Percentiles rank a stretch among this genome's conserved stretches.
These are phyloP conservation scores for Suricata suricatta DNA, from an alignment of 2,113 vertebrate genomes.

Conservation along the genomic window DNA sequence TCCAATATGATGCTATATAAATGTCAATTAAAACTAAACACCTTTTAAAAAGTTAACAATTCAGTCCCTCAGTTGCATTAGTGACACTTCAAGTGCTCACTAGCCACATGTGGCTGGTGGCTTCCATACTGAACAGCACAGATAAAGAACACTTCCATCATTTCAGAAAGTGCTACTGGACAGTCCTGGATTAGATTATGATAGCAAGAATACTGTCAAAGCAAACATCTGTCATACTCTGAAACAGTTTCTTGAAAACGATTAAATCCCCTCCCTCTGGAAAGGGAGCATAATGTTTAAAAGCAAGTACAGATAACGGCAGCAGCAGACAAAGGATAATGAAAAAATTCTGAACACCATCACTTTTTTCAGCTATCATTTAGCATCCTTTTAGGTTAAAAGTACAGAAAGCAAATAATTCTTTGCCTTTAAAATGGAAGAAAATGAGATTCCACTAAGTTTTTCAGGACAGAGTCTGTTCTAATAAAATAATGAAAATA, in stretches of 20 bases:
- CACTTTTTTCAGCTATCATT: background rate
- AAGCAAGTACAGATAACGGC: background rate
- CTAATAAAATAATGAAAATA: slow-evolving; percentile 19
- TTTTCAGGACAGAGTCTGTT: slow-evolving; percentile 15
- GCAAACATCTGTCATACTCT: background rate
- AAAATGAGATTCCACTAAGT: background rate
- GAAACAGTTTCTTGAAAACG: background rate
- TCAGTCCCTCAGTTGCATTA: background rate
- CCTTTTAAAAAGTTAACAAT: background rate
- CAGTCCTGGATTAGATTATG: background rate
- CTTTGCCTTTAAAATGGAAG: slow-evolving; percentile 47
- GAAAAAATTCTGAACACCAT: background rate
- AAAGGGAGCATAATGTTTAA: background rate
- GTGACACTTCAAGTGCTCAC: background rate
- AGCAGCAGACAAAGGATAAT: background rate
- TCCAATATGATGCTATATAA: background rate
- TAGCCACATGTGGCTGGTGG: background rate
- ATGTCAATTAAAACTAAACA: background rate
- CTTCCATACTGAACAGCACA: background rate
- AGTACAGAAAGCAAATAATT: background rate
- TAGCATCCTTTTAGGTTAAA: background rate
- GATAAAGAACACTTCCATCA: background rate
- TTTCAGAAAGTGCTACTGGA: background rate
- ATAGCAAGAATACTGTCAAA: background rate
- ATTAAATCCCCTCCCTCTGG: background rate